These are phyloP conservation scores for Colius striatus DNA, from an alignment of 2,113 vertebrate species.

Conservation along the genomic window DNA sequence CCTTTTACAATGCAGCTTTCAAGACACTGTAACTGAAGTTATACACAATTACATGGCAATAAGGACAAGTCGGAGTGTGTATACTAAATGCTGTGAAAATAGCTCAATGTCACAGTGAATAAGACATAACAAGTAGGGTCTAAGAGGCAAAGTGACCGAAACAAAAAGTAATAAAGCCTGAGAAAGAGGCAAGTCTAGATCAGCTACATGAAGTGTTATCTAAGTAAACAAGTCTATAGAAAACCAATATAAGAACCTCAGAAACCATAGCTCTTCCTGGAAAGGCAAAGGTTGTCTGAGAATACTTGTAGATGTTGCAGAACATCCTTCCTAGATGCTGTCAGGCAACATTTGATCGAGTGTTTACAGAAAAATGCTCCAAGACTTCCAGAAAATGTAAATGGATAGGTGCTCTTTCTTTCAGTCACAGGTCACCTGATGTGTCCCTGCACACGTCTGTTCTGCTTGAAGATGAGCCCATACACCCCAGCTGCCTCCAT, in stretches of 20 bases:
- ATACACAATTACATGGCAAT: neutral
- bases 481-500: neutral
- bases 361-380: neutral
- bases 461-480: neutral
- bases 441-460: accelerated
- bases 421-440: neutral
- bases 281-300: neutral
- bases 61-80: neutral
- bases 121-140: neutral
- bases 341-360: neutral
- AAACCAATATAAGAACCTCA: accelerated
- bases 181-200: neutral
- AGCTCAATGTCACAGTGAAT: neutral
- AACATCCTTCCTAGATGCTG: neutral
- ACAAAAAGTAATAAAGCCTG: neutral
- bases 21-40: neutral
- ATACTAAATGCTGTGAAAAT: neutral
- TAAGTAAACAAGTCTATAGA: neutral
- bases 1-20: too few relatives aligned
- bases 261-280: neutral
- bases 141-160: neutral
- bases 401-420: neutral
- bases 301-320: neutral
- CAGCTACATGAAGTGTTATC: neutral
- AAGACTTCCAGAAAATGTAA: neutral